Evolutionary conservation across 2,113 vertebrate genomes (phyloP), one percentile per base, ranked within the genome.

Genomic region (Beaufortia kweichowensis): DNA sequence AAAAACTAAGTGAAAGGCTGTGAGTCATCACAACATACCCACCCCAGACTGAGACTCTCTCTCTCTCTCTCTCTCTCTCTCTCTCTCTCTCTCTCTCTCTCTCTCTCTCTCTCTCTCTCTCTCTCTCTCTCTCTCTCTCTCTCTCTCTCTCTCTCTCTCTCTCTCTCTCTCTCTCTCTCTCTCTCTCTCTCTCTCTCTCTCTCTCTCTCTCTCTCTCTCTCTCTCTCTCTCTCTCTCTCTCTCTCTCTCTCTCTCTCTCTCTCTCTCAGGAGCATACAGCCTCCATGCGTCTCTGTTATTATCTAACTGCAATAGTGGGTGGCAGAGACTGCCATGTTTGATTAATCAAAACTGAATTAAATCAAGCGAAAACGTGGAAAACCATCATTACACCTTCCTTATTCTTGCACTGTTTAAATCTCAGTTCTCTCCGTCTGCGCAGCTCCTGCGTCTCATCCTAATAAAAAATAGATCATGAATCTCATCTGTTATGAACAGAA

Each of bases 221-320:
- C 4, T 4, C 33, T 4, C 4, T 7, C 33, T 35, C 33, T 35
- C 4, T 4, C 7, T 4, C 33, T 7, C 10, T 86, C 82, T 85
- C 87, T 84, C 82, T 83, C 86, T 86, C 84, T 77, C 79, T 83
- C 53, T 82, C 77, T 76, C 77, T 78, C 56, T 75, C 56, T 78
- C 57, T 59, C 61, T 75, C 26, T 46, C 21, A 75, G 53, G 63
- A 69, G 74, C 84, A 78, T 81, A 84, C 67, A 75, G 76, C 81
- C 33, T 81, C 84, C 82, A 85, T 84, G 78, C 82, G 68, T 79
- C 77, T 85, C 81, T 83, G 81, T 57, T 82, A 70, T 92, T 91
- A 88, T 81, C 83, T 90, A 90, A 90, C 85, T 65, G 4, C 59
- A 72, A 70, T 83, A 80, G 88, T 89, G 86, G 89, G 90, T 81